Percentiles rank a stretch among this genome's conserved stretches.
phyloP scores from a whole-genome alignment of 2,113 vertebrate genomes.

The Lucifuga dentata region DNA sequence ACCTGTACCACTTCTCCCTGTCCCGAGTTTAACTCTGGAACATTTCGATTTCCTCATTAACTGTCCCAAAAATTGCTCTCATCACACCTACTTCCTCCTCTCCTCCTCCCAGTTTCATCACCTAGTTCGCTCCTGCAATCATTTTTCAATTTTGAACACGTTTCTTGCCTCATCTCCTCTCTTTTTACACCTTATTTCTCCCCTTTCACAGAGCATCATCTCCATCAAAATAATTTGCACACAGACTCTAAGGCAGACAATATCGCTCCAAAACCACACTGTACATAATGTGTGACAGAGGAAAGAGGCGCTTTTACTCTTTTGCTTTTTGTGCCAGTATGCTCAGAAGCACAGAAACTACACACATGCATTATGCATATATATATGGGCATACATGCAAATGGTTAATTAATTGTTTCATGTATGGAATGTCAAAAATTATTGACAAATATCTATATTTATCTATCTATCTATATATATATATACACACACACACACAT shows the following conservation, averaged over 20 bases:
- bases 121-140: background rate
- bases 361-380: background rate
- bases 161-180: conserved; percentile 2
- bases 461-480: no score
- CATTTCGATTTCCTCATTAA: conserved; percentile 33
- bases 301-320: background rate
- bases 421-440: no score
- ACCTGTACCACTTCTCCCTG: conserved; percentile 45
- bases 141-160: background rate
- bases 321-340: conserved; percentile 7
- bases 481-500: no score
- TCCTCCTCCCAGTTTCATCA: background rate
- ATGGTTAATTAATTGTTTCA: no score
- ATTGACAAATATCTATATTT: no score
- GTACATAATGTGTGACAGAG: background rate
- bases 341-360: no score
- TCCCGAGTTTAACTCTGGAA: conserved; percentile 39
- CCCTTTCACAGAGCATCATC: background rate
- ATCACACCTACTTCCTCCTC: conserved; percentile 11
- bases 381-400: background rate
- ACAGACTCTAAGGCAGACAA: background rate
- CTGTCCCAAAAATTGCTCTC: conserved; percentile 11
- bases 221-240: background rate
- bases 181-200: background rate
- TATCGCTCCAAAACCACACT: background rate